phyloP scores from a whole-genome alignment of 2,888 invertebrate species.

The Prosapia bicincta region DNA sequence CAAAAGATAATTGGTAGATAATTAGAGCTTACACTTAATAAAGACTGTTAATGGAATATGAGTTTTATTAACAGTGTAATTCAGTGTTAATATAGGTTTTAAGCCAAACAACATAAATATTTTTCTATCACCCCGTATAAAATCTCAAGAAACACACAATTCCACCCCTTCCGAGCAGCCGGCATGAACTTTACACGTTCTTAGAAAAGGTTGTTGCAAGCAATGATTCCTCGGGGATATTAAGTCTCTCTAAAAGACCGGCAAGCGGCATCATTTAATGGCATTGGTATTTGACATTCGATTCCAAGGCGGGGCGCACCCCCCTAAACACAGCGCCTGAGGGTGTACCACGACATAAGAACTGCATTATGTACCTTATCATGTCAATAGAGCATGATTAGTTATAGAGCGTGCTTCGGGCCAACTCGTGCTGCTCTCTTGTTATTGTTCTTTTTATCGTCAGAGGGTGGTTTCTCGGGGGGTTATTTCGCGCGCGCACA shows the following conservation, averaged over 20 bases:
- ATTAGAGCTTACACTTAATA: too few species aligned
- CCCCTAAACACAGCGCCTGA: not conserved
- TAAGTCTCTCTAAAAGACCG: not conserved
- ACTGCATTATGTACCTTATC: not conserved
- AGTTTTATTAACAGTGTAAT: too few species aligned
- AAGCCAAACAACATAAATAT: too few species aligned
- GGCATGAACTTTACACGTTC: not conserved
- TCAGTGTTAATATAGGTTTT: too few species aligned
- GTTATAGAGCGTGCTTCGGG: not conserved
- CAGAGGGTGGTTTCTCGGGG: not conserved
- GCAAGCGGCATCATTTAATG: not conserved
- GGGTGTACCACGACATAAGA: not conserved
- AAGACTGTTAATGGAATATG: too few species aligned
- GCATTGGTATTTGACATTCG: not conserved
- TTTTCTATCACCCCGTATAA: not conserved
- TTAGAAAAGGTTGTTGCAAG: not conserved
- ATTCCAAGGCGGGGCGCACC: not conserved
- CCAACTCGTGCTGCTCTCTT: not conserved
- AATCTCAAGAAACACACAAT: not conserved
- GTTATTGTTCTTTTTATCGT: constrained; percentile 2
- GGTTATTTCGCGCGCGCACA: not conserved
- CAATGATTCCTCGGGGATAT: not conserved
- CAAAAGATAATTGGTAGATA: too few species aligned
- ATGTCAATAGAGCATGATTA: not conserved
- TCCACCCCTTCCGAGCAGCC: not conserved